A percentile compares a stretch with the other conserved stretches of the same genome.
Conservation (phyloP, 2,113 vertebrate genomes). For the Neolamprologus hecqui region DNA sequence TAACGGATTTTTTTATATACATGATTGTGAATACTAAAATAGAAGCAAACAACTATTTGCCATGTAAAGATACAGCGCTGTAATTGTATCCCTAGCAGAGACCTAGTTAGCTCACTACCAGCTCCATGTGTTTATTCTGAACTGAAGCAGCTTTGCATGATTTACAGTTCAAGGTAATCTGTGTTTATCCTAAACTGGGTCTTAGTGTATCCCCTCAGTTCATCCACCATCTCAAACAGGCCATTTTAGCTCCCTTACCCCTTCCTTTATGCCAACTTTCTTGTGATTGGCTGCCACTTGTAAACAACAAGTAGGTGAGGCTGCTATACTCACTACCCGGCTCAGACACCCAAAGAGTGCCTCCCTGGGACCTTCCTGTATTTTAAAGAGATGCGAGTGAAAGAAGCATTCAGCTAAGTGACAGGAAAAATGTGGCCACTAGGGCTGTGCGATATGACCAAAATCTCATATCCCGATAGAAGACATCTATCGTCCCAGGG, state of each 20-base stretch:
- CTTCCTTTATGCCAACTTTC: neutral
- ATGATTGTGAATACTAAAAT: neutral
- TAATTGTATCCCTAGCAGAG: neutral
- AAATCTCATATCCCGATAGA: neutral
- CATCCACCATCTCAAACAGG: neutral
- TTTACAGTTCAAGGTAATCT: neutral
- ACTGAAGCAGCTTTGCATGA: neutral
- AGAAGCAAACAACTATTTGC: neutral
- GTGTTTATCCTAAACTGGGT: neutral
- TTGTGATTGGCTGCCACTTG: neutral
- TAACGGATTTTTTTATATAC: neutral
- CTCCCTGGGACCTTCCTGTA: neutral
- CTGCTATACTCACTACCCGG: neutral
- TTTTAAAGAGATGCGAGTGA: neutral
- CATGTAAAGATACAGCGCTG: neutral
- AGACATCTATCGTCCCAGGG: neutral
- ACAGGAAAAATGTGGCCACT: neutral
- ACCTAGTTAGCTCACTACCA: neutral
- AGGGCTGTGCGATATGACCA: neutral
- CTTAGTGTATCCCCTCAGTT: neutral
- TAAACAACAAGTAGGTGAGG: neutral
- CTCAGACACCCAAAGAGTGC: neutral
- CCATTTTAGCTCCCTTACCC: neutral
- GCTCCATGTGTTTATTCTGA: neutral
- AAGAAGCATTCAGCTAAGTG: neutral